Conservation (phyloP, 2,113 vertebrate species). For the Oenanthe melanoleuca region DNA sequence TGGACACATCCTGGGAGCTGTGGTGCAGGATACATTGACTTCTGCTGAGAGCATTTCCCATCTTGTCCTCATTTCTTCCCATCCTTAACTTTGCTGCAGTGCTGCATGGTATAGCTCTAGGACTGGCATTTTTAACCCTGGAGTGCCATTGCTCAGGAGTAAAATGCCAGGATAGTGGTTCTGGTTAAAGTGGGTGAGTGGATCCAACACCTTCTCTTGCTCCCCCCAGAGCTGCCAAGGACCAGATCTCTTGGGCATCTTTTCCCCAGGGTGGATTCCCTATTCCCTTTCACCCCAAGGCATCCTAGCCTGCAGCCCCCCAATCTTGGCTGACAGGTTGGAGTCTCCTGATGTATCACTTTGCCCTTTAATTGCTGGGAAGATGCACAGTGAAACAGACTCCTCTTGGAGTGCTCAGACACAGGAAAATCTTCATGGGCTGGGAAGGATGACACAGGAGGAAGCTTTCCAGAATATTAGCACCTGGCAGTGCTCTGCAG, state of each 20-base stretch:
- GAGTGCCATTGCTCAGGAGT: background rate
- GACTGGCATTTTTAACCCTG: background rate
- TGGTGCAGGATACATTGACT: fast-evolving
- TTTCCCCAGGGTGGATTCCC: background rate
- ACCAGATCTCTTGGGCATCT: background rate
- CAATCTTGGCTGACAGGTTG: background rate
- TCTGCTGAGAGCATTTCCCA: background rate
- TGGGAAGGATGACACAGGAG: background rate
- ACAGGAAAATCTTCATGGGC: background rate
- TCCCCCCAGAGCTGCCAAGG: background rate
- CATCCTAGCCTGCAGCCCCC: background rate
- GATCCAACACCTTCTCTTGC: background rate
- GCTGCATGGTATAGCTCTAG: background rate
- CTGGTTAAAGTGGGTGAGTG: fast-evolving
- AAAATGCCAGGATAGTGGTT: background rate
- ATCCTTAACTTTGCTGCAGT: background rate
- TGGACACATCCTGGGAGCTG: fast-evolving
- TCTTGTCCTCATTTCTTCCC: background rate
- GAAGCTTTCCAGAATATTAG: background rate
- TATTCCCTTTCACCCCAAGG: background rate
- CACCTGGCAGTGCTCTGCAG: background rate
- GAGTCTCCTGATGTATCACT: background rate
- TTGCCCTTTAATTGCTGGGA: background rate
- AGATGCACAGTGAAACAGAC: background rate
- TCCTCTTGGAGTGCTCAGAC: background rate